Base-by-base conservation (phyloP, 2,888 invertebrate species). In the Cantharis lateralis region DNA sequence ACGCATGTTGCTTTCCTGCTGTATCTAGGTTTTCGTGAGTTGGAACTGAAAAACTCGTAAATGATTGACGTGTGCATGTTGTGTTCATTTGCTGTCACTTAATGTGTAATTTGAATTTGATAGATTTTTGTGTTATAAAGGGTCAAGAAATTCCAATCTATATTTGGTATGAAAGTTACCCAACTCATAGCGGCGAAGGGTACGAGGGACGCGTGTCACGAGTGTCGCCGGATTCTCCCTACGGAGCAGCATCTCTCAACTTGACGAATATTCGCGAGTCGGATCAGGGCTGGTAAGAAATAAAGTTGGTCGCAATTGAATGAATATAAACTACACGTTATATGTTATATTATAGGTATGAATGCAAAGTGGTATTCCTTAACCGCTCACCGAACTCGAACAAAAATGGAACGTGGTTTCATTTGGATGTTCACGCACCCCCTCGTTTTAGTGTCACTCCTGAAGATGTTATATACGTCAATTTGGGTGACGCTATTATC, bases 111-210 rank as follows among this genome's bases (percentile, higher is more conserved):
- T 70, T 48, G 11, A 62, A 15, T 66, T 66, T 66, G n/a, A 77
- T 70, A 77, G 75, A 78, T 80, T 85, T 78, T 68, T 18, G 72
- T 81, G 86, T 87, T 89, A 88, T 88, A 89, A 92, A 97, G 96
- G 97, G 96, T 88, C 94, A 96, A 91, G 96, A 97, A 91, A 95
- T 96, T 90, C 97, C 98, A 85, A 97, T 98, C 89, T 98, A 97
- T 92, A 97, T 98, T 90, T 97, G 97, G 96, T 98, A 97, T 92
- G 97, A 97, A 91, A 96, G 96, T 88, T 98, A 98, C 91, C 97
- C 97, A 84, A 96, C 98, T 82, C 98, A 98, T 92, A 96, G 96
- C 89, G 98, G 96, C 85, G 95, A 96, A 88, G 97, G 96, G 72
- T 97, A 97, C 91, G 96, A 97, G 89, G 96, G 96, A 84, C 91